A percentile compares a stretch with the other conserved stretches of the same genome.
Evolutionary conservation across 1,140 invertebrate species (phyloP).

Genomic region (Reticulitermes speratus): DNA sequence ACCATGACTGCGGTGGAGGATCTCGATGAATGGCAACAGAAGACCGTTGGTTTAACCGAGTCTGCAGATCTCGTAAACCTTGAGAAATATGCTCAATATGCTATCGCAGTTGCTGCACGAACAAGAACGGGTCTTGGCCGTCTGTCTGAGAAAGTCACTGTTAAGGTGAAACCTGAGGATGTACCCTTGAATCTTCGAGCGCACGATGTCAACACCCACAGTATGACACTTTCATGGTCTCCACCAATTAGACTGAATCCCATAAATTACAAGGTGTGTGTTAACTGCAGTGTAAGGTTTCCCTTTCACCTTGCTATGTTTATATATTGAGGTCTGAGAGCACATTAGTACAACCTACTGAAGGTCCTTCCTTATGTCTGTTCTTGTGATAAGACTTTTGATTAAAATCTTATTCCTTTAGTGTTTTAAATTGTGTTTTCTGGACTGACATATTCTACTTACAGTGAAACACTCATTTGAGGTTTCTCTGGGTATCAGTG

Average conservation of each 20-base stretch:
- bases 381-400: too few relatives aligned
- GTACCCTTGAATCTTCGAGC: constrained; percentile 84
- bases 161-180: constrained; percentile 88
- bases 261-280: constrained; percentile 71
- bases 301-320: too few relatives aligned
- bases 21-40: constrained; percentile 86
- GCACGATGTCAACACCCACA: constrained; percentile 83
- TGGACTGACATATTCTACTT: too few relatives aligned
- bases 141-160: constrained; percentile 72
- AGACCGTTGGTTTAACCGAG: constrained; percentile 79
- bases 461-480: too few relatives aligned
- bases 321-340: too few relatives aligned
- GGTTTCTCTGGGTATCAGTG: too few relatives aligned
- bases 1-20: constrained; percentile 91
- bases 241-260: constrained; percentile 89
- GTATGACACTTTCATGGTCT: constrained; percentile 89
- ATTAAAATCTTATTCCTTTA: too few relatives aligned
- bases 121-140: constrained; percentile 71
- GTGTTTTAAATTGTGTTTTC: too few relatives aligned
- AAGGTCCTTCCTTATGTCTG: too few relatives aligned
- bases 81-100: constrained; percentile 89
- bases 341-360: too few relatives aligned
- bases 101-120: constrained; percentile 84
- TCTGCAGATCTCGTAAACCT: constrained; percentile 88
- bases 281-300: too few relatives aligned